Base-by-base conservation (phyloP, 1,140 invertebrate genomes). In the Nasonia giraulti region DNA sequence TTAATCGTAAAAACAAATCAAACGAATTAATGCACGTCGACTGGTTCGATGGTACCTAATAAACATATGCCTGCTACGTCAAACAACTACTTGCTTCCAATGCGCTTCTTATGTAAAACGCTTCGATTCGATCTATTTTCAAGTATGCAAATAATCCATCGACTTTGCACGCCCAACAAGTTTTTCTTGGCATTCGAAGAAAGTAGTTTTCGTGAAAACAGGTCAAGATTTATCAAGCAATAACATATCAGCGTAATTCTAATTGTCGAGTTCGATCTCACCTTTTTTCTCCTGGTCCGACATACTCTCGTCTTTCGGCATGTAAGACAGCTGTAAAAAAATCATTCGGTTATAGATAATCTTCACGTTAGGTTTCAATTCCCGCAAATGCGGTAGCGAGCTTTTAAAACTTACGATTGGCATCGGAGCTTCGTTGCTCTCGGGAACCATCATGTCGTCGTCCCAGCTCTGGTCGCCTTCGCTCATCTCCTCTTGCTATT, bases 261-360 rank as follows among this genome's bases (percentile, higher is more conserved):
- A 8, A 62, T 5, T 0, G 4, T 62, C 14, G 17, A 23, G 1
- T 69, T 69, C 11, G 74, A 62, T 89, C 89, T 89, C 81, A 94
- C 94, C 91, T 86, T 93, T 94, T 81, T 94, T 94, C 82, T 94
- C 94, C 66, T 94, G 93, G 82, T 94, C 94, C 12, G 91, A 93
- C 12, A 87, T 87, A 37, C 88, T 87, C 44, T 93, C 92, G n/a
- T 92, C 91, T 87, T 92, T 91, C 73, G 89, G 84, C 88, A 91
- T 82, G 85, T 92, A 92, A 81, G 90, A 94, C 87, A 89, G 89
- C 94, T 93, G 80, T 82, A 73, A 83, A 50, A 5, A 66, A 27
- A 75, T 27, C 2, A 23, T 40, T 27, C 27, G 12, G 20, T 37
- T 75, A 47, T 27, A 55, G 10, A 80, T n/a, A n/a, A 3, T 33